Percentiles rank a stretch among this genome's conserved stretches.
phyloP scores from a whole-genome alignment of 30 jellyfish, hydroid and myxozoan genomes.

The Aurelia sp. region DNA sequence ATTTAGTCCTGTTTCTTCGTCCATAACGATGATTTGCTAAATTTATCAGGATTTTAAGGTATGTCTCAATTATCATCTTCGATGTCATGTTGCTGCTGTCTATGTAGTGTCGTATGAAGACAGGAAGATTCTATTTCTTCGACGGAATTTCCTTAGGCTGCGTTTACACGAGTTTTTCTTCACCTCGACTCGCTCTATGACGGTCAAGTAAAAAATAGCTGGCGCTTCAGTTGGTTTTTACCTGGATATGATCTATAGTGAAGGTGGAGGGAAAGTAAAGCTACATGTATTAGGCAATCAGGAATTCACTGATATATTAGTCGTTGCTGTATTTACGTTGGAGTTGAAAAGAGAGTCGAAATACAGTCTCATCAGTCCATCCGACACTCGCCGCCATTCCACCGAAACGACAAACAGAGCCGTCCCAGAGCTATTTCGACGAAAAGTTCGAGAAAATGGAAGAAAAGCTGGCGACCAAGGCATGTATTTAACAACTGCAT shows the following conservation, averaged over 20 bases:
- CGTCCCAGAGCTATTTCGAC: slow-evolving; percentile 51
- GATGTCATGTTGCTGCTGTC: no score
- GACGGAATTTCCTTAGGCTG: no score
- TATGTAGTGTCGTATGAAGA: no score
- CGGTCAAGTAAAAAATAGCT: slow-evolving; percentile 12
- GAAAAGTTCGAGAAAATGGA: slow-evolving; percentile 53
- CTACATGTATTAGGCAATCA: slow-evolving; percentile 25
- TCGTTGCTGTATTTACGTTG: slow-evolving; percentile 33
- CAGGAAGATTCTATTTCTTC: no score
- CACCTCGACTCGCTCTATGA: not conserved
- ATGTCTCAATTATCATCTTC: no score
- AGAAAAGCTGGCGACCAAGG: slow-evolving; percentile 45
- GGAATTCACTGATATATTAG: slow-evolving; percentile 36
- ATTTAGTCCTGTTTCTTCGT: no score
- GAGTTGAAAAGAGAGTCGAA: slow-evolving; percentile 28
- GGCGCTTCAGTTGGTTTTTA: slow-evolving; percentile 34
- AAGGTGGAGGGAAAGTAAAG: slow-evolving; percentile 43
- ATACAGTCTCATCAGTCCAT: slow-evolving; percentile 35
- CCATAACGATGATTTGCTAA: no score
- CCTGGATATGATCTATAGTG: slow-evolving; percentile 22
- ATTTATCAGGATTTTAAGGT: no score
- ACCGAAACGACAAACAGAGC: slow-evolving; percentile 61
- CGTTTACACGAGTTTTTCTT: no score
- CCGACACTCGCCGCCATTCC: slow-evolving; percentile 49
- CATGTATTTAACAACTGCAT: slow-evolving; percentile 8